phyloP scores from a whole-genome alignment of 2,888 invertebrate species.

The Anticlea derivata region DNA sequence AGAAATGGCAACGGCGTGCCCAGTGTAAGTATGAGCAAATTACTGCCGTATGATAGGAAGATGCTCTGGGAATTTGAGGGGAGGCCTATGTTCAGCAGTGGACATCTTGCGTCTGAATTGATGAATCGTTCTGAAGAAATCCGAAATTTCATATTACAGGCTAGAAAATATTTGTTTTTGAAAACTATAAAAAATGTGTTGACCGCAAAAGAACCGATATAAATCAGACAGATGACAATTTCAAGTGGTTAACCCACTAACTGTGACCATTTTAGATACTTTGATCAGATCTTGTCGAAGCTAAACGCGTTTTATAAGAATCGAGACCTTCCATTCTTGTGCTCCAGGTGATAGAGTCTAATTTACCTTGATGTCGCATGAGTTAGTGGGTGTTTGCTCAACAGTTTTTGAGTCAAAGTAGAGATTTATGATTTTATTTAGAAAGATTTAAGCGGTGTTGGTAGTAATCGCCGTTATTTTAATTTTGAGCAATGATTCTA shows the following conservation, averaged over 20 bases:
- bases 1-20: too few species aligned
- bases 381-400: constrained; percentile 79
- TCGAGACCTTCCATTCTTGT: constrained; percentile 43
- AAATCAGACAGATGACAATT: constrained; percentile 85
- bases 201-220: constrained; percentile 81
- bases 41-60: too few species aligned
- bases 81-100: too few species aligned
- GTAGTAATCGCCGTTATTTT: constrained; percentile 78
- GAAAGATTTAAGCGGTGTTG: constrained; percentile 76
- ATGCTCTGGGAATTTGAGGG: too few species aligned
- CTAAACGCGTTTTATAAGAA: constrained; percentile 53
- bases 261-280: constrained; percentile 85
- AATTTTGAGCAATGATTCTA: constrained; percentile 63
- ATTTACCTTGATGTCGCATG: constrained; percentile 45
- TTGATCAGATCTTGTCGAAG: constrained; percentile 82
- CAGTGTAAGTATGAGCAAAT: too few species aligned
- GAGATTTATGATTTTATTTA: constrained; percentile 83
- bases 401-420: constrained; percentile 68
- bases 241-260: constrained; percentile 85
- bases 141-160: too few species aligned
- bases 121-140: too few species aligned
- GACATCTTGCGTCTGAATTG: too few species aligned
- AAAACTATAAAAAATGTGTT: constrained; percentile 72
- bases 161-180: too few species aligned
- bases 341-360: constrained; percentile 48